phyloP scores from a whole-genome alignment of 2,797 vertebrate species.

The Apogon hyalosoma region DNA sequence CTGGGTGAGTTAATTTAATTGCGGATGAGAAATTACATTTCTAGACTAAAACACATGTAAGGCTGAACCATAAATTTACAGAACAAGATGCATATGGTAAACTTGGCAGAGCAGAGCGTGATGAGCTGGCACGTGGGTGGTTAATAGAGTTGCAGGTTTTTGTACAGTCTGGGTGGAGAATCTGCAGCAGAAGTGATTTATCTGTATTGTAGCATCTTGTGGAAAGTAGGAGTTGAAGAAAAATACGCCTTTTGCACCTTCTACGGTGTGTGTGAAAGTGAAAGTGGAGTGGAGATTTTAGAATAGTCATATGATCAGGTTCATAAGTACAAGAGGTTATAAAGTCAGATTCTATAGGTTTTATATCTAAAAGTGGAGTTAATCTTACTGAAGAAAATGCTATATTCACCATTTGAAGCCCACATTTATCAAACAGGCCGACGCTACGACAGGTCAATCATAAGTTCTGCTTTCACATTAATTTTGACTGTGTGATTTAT shows the following conservation, averaged over 20 bases:
- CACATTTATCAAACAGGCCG: too few relatives aligned
- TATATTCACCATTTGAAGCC: too few relatives aligned
- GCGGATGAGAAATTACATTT: conserved; percentile 6
- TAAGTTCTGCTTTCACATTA: too few relatives aligned
- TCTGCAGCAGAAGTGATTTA: conserved; percentile 17
- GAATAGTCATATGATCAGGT: not conserved
- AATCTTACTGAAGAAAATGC: too few relatives aligned
- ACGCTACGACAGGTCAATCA: too few relatives aligned
- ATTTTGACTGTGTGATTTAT: too few relatives aligned
- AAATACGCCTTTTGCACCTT: not conserved
- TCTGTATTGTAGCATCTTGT: conserved; percentile 22
- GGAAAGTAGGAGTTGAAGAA: conserved; percentile 8
- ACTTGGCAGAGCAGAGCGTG: not conserved
- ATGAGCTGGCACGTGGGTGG: conserved; percentile 23
- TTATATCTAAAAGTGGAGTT: not conserved
- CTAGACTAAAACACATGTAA: conserved; percentile 2
- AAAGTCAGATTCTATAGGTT: not conserved
- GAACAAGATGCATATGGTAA: not conserved
- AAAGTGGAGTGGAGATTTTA: not conserved
- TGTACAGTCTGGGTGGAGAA: conserved; percentile 17
- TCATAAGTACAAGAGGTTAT: not conserved
- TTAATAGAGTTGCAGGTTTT: conserved; percentile 11
- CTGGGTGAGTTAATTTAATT: conserved; percentile 15
- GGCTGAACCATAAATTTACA: not conserved
- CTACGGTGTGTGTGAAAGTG: not conserved